Evolutionary conservation across 2,888 invertebrate species (phyloP).

Genomic region (Philhelius pedissequus): DNA sequence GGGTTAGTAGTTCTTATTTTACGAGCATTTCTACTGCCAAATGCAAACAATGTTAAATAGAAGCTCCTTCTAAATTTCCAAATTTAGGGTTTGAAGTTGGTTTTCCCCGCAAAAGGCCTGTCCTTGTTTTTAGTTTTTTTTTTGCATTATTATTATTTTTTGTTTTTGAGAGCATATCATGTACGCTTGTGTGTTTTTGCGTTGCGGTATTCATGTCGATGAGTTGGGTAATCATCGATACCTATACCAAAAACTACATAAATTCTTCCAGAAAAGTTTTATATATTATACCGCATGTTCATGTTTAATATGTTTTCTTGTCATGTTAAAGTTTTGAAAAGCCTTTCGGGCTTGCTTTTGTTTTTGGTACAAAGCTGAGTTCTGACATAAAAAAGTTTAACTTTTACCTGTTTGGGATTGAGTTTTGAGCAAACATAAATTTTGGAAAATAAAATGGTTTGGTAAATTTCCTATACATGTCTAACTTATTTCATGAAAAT

Average conservation of each 20-base stretch:
- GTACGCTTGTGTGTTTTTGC: neutral
- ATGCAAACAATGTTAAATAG: slow-evolving; percentile 21
- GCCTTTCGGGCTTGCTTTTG: neutral
- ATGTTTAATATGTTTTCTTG: slow-evolving; percentile 17
- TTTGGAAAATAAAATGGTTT: neutral
- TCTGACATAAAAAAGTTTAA: neutral
- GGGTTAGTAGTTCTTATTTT: neutral
- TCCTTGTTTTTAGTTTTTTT: neutral
- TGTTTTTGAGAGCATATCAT: neutral
- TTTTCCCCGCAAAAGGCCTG: neutral
- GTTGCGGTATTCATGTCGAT: slow-evolving; percentile 41
- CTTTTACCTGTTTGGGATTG: neutral
- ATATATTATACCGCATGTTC: neutral
- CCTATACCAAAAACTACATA: slow-evolving; percentile 2
- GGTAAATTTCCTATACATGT: too few species aligned
- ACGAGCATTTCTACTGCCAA: neutral
- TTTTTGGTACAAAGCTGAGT: neutral
- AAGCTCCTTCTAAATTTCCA: slow-evolving; percentile 3
- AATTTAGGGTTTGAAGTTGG: slow-evolving; percentile 31
- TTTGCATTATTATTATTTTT: too few species aligned
- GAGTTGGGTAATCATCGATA: slow-evolving; percentile 50
- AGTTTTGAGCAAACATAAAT: neutral
- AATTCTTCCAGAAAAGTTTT: neutral
- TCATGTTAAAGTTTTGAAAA: slow-evolving; percentile 7
- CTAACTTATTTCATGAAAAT: too few species aligned